Conservation (phyloP, 2,113 vertebrate species). For the Rhodinocichla rosea region DNA sequence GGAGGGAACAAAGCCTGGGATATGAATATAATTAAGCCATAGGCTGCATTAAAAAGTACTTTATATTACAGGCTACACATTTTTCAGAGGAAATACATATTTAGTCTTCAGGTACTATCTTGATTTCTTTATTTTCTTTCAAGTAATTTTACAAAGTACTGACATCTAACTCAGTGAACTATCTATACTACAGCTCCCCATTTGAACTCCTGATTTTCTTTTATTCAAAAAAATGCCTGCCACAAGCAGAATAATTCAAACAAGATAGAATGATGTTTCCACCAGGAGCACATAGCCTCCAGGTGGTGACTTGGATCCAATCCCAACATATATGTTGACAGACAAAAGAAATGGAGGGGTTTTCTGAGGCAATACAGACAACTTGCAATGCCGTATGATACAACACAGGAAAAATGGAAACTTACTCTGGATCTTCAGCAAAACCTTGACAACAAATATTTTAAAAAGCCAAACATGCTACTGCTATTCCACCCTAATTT, state of each 20-base stretch:
- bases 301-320: background rate
- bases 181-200: background rate
- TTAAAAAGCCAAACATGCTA: background rate
- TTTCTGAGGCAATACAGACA: background rate
- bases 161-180: background rate
- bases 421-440: background rate
- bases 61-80: background rate
- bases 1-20: background rate
- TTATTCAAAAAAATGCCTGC: background rate
- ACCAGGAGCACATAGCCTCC: background rate
- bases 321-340: background rate
- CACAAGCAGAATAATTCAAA: background rate
- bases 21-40: background rate
- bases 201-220: background rate
- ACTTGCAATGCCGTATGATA: background rate
- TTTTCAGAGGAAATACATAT: background rate
- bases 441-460: background rate
- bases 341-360: background rate
- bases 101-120: background rate
- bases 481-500: background rate
- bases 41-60: background rate
- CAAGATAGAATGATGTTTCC: background rate
- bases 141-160: background rate
- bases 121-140: conserved; percentile 2
- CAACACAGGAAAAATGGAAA: background rate